Base-by-base conservation (phyloP, 1,140 invertebrate species). In the Drosophila watanabei region DNA sequence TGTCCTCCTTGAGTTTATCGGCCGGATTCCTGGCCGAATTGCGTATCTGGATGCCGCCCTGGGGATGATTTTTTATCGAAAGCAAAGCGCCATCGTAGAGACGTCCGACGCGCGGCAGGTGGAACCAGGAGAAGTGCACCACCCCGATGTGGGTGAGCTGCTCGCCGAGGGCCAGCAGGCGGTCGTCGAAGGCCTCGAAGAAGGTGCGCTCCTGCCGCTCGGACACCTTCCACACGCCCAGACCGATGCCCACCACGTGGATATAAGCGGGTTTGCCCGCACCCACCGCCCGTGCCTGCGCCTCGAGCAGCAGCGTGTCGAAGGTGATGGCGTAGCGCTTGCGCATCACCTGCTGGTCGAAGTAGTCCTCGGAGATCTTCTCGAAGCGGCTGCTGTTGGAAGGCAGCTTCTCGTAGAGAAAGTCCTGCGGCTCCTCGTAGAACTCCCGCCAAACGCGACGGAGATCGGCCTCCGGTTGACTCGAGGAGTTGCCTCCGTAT, bases 51-150 rank as follows among this genome's bases (percentile, higher is more conserved):
- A 93, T 93, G 45, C 90, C 90, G 5, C 80, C 75, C 13, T 60
- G 33, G 0, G 86, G 80, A 79, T 93, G 92, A 0, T 28, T 20
- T 0, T 63, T 39, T 4, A 69, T 46, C 10, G 56, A 18, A n/a
- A 93, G 45, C 14, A 66, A 0, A 5, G 75, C 73, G 6, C 82
- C 88, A 48, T 93, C 66, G 39, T 64, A 41, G 2, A 91, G 41
- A n/a, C 65, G 32, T 1, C 59, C 70, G 9, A 75, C 82, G 2
- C 70, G 30, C 0, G 49, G 11, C 16, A 80, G 13, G 13, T 78
- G 65, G 18, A 93, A 92, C 79, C 91, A 93, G 11, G 93, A 87
- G 49, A 93, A 93, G 57, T 93, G 80, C 32, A 93, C 78, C 20
- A 89, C 82, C 0, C 68, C 84, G 16, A 93, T 81, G 28, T 91